These are phyloP conservation scores for Morelia viridis DNA, from an alignment of 2,797 vertebrate species.

Conservation along the genomic window DNA sequence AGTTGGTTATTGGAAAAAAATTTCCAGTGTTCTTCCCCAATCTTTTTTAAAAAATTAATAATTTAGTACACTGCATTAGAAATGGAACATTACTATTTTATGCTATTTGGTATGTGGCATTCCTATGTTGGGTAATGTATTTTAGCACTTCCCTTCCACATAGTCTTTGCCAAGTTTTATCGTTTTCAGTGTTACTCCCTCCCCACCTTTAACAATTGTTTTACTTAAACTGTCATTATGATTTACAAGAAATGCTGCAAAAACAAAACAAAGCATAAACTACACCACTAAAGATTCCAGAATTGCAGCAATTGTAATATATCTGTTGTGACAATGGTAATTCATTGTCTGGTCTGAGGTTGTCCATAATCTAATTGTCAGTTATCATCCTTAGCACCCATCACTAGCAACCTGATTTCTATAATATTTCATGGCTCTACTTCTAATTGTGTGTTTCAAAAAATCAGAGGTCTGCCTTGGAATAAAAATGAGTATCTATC, in stretches of 20 bases:
- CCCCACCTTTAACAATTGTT: neutral
- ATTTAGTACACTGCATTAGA: neutral
- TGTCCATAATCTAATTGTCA: neutral
- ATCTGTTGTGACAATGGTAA: neutral
- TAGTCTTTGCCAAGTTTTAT: neutral
- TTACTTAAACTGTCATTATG: neutral
- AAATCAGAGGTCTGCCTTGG: conserved; percentile 29
- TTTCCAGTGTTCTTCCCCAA: neutral
- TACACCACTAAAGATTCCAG: neutral
- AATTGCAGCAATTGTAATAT: neutral
- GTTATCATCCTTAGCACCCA: no score
- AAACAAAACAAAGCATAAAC: neutral
- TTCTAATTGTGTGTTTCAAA: neutral
- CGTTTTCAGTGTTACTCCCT: neutral
- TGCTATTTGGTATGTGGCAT: neutral
- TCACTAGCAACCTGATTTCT: neutral
- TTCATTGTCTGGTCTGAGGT: neutral
- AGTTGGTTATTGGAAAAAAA: neutral
- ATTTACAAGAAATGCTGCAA: neutral
- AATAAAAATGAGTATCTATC: conserved; percentile 12
- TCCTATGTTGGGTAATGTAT: neutral
- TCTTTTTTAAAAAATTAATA: neutral
- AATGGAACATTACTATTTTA: neutral
- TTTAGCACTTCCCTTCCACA: neutral
- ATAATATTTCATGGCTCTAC: neutral